phyloP scores from a whole-genome alignment of 2,797 vertebrate species.

The Gallinago nigripennis region DNA sequence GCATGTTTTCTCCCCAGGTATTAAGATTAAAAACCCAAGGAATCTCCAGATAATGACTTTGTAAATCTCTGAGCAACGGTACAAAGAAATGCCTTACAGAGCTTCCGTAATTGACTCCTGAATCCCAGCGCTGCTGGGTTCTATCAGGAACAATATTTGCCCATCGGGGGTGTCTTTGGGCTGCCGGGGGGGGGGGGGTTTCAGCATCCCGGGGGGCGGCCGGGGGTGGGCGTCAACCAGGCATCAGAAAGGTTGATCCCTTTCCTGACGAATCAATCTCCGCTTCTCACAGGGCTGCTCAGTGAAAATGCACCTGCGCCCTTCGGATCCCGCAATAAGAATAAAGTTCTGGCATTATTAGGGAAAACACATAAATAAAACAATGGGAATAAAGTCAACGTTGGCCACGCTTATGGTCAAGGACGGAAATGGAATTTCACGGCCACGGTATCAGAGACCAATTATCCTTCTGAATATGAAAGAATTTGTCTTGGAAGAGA shows the following conservation, averaged over 20 bases:
- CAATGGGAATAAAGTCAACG: neutral
- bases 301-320: neutral
- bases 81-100: neutral
- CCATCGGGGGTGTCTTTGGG: neutral
- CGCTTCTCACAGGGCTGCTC: fast-evolving
- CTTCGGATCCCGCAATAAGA: fast-evolving
- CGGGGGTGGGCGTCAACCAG: neutral
- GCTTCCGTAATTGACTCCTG: neutral
- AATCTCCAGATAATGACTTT: neutral
- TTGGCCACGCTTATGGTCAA: neutral
- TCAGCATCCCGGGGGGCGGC: fast-evolving
- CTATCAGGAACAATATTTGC: neutral
- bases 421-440: neutral
- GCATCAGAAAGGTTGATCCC: neutral
- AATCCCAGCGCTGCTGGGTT: neutral
- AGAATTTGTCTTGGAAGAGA: neutral
- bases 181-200: neutral
- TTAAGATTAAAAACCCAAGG: conserved; percentile 22
- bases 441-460: neutral
- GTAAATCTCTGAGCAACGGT: neutral
- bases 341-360: neutral
- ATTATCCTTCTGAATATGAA: neutral
- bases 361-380: neutral
- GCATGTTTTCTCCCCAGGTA: conserved; percentile 26
- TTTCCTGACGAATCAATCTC: neutral